A percentile compares a stretch with the other conserved stretches of the same genome.
phyloP scores from a whole-genome alignment of 53 echinoderm and acorn worm species.

The Echinarachnius parma region DNA sequence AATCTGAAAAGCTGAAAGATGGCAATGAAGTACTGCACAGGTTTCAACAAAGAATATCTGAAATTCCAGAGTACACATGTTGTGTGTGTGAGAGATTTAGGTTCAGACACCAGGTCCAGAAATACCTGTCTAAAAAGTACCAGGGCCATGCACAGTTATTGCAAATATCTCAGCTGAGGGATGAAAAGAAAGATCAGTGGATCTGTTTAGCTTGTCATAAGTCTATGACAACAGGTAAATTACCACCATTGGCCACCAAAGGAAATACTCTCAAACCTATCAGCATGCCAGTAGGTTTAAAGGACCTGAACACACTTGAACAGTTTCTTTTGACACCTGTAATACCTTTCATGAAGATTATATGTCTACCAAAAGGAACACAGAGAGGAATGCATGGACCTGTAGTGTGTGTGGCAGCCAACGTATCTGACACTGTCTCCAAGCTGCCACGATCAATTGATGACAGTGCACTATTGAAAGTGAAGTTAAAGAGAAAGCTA shows the following conservation, averaged over 20 bases:
- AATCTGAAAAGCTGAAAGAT: slow-evolving; percentile 2
- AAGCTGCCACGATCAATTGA: slow-evolving; percentile 16
- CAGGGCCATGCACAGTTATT: too few relatives aligned
- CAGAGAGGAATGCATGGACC: slow-evolving; percentile 42
- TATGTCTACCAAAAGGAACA: slow-evolving; percentile 37
- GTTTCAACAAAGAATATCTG: slow-evolving; percentile 10
- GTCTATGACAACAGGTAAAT: slow-evolving; percentile 5
- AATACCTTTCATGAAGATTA: slow-evolving; percentile 36
- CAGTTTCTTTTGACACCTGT: neutral
- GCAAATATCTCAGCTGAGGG: too few relatives aligned
- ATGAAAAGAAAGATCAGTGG: too few relatives aligned
- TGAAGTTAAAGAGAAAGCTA: slow-evolving; percentile 26
- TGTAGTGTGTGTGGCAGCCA: slow-evolving; percentile 31
- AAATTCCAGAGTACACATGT: slow-evolving; percentile 10
- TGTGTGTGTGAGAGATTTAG: slow-evolving; percentile 18
- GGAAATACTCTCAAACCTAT: neutral
- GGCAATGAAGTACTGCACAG: slow-evolving; percentile 9
- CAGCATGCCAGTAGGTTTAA: slow-evolving; percentile 7
- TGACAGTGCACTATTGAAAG: slow-evolving; percentile 14
- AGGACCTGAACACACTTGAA: slow-evolving; percentile 17
- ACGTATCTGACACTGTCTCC: slow-evolving; percentile 14
- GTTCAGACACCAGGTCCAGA: too few relatives aligned
- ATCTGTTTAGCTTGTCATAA: slow-evolving; percentile 11
- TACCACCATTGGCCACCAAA: slow-evolving; percentile 20
- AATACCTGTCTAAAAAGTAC: too few relatives aligned